Evolutionary conservation across 2,113 vertebrate species (phyloP).

Genomic region (Talpa occidentalis): DNA sequence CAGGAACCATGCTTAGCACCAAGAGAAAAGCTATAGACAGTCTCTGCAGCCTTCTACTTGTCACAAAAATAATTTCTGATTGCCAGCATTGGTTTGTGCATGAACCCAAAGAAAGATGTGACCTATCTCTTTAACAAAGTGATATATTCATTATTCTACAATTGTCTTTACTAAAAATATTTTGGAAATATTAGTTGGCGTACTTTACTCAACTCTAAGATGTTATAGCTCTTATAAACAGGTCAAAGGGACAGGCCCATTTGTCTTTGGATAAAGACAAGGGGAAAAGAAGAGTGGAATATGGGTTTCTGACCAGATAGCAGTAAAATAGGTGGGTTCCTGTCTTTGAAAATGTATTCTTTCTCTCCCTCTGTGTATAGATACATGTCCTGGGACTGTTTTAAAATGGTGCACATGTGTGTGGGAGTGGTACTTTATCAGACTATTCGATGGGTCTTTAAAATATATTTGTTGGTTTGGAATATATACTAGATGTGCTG

Average conservation of each 20-base stretch:
- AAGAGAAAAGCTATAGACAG: conserved; percentile 1
- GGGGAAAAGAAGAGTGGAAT: conserved; percentile 33
- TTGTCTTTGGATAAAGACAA: conserved; percentile 56
- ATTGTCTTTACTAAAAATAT: conserved; percentile 46
- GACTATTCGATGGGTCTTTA: background rate
- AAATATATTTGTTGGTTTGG: conserved; percentile 6
- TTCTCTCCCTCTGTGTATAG: background rate
- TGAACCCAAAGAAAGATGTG: background rate
- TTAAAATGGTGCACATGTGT: background rate
- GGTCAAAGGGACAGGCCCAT: conserved; percentile 20
- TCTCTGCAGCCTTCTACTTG: background rate
- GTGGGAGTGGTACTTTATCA: background rate
- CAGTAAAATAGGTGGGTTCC: conserved; percentile 45
- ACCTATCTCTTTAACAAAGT: conserved; percentile 43
- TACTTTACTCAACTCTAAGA: conserved; percentile 20
- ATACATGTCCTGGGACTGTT: background rate
- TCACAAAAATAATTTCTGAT: background rate
- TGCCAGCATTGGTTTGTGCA: background rate
- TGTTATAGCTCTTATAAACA: conserved; percentile 42
- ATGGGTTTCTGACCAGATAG: conserved; percentile 62
- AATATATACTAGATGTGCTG: background rate
- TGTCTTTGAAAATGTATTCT: conserved; percentile 49
- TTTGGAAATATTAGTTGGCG: conserved; percentile 47
- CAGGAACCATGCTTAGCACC: background rate
- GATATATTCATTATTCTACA: conserved; percentile 21